Evolutionary conservation across 2,113 vertebrate species (phyloP), one percentile per base, ranked within the genome.

Genomic region (Pycnonotus jocosus): DNA sequence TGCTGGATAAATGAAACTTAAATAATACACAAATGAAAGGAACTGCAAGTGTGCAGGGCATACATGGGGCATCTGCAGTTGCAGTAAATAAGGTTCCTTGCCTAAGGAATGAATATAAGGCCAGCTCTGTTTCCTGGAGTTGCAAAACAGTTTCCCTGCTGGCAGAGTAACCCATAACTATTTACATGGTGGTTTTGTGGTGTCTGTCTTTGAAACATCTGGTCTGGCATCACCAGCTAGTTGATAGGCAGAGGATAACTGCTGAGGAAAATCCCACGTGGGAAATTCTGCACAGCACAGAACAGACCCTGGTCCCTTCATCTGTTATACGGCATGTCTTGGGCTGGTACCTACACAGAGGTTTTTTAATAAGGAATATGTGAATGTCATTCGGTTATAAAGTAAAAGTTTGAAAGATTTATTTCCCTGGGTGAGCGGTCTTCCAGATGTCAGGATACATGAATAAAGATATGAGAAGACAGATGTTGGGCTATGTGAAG

Each of bases 1-100:
- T 40, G n/a, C 56, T 87, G 68, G 89, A 77, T 90, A 77, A 92
- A 92, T 77, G 42, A 78, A 78, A 54, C 68, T 92, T 80, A 65
- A 92, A 80, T 77, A 88, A 81, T 70, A 66, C 71, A 81, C 56
- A 66, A 48, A 53, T 60, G n/a, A 86, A 88, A 86, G 42, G 68
- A 86, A 27, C 72, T 88, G 37, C 58, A 60, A 72, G 31, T 22
- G 48, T 1, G 0, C 62, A 57, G 38, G 23, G 45, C 31, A 16
- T 87, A 61, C 44, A 23, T 2, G 45, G 50, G 23, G 18, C 44
- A 73, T 92, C 50, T 93, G 35, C 66, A 92, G 7, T 62, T 88
- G 28, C 20, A 40, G 60, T 60, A 90, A 72, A 44, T 85, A 62
- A 87, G 60, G 38, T 70, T 91, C 54, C 60, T 85, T 7, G 28